phyloP scores from a whole-genome alignment of 2,113 vertebrate genomes.

The Lophotis ruficrista region DNA sequence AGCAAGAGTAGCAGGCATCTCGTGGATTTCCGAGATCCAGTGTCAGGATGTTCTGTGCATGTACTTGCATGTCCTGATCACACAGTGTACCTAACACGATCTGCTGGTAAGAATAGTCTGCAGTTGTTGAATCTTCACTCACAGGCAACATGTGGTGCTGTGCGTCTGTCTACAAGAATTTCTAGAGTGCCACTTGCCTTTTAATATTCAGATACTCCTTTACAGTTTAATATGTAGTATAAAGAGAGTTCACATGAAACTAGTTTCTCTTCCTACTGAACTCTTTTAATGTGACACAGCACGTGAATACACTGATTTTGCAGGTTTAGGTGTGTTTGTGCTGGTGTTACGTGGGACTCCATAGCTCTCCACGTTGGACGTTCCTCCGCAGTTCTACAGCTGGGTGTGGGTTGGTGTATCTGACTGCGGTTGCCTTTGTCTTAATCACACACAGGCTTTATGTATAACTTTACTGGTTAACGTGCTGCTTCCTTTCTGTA shows the following conservation, averaged over 20 bases:
- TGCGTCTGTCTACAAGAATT: not conserved
- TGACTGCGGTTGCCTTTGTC: not conserved
- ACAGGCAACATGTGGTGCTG: slow-evolving; percentile 16
- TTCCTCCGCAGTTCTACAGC: not conserved
- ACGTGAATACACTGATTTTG: not conserved
- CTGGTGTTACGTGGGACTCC: not conserved
- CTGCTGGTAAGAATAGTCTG: slow-evolving; percentile 53
- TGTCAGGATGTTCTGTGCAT: slow-evolving; percentile 5
- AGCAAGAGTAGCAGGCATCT: not conserved
- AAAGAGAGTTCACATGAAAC: not conserved
- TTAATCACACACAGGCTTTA: not conserved
- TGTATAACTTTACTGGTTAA: not conserved
- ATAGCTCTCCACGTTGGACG: not conserved
- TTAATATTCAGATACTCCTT: not conserved
- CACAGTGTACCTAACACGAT: slow-evolving; percentile 9
- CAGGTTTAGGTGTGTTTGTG: not conserved
- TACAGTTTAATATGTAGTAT: not conserved
- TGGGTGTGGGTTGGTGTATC: not conserved
- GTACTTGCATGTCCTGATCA: not conserved
- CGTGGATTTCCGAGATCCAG: not conserved
- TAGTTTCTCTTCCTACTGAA: not conserved
- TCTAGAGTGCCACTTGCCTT: not conserved
- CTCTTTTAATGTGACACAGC: not conserved
- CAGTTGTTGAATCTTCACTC: slow-evolving; percentile 26
- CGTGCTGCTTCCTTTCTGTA: not conserved